Percentiles rank a stretch among this genome's conserved stretches.
Evolutionary conservation across 2,113 vertebrate genomes (phyloP).

Genomic region (Eubucco bourcierii): DNA sequence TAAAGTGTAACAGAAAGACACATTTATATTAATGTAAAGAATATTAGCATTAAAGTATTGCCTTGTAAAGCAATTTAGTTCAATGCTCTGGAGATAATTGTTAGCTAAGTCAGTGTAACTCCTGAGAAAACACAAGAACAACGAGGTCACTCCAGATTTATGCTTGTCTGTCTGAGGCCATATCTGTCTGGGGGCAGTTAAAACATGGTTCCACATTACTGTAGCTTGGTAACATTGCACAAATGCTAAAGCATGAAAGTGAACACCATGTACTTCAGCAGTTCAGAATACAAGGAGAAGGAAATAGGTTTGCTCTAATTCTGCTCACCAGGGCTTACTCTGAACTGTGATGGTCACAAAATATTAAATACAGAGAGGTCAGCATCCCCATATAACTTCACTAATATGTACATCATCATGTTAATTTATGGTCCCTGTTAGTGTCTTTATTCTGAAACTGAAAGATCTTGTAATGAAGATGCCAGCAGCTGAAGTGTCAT

Average conservation of each 20-base stretch:
- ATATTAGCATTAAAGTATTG: background rate
- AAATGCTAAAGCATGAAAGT: background rate
- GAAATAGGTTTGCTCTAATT: background rate
- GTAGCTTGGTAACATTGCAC: background rate
- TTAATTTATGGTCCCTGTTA: background rate
- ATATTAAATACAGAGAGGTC: background rate
- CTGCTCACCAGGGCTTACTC: background rate
- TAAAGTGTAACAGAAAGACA: background rate
- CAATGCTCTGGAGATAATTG: background rate
- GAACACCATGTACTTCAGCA: background rate
- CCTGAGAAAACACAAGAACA: background rate
- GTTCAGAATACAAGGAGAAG: background rate
- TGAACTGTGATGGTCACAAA: background rate
- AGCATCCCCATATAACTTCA: background rate
- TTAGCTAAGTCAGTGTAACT: background rate
- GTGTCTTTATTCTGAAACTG: background rate
- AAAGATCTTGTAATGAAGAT: background rate
- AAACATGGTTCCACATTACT: background rate
- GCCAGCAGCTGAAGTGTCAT: background rate
- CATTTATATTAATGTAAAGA: background rate
- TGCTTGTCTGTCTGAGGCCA: background rate
- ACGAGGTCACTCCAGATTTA: background rate
- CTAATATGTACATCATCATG: background rate
- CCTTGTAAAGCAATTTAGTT: background rate
- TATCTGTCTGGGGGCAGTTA: background rate